Evolutionary conservation across 2,113 vertebrate species (phyloP).

Genomic region (Rhombomys opimus): DNA sequence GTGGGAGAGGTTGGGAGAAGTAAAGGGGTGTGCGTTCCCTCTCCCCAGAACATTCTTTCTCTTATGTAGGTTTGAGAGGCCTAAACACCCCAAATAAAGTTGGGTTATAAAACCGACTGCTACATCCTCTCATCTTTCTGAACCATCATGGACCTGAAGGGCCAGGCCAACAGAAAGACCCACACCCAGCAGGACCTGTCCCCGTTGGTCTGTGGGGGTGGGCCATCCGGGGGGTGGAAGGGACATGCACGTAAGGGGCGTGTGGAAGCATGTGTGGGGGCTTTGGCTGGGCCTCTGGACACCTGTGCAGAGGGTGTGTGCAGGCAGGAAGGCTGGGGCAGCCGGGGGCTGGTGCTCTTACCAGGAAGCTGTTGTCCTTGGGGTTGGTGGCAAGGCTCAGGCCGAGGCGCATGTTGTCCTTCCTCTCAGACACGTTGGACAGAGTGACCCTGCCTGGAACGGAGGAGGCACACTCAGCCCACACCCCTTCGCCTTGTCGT

Average conservation of each 20-base stretch:
- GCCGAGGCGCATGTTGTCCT: constrained; percentile 98
- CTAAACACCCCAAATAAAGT: too few relatives aligned
- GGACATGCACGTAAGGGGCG: rapidly evolving
- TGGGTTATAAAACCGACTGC: too few relatives aligned
- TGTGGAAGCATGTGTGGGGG: not conserved
- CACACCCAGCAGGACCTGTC: not conserved
- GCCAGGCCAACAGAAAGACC: too few relatives aligned
- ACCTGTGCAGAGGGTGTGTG: not conserved
- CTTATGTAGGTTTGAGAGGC: too few relatives aligned
- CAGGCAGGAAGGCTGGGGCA: not conserved
- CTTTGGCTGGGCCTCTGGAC: not conserved
- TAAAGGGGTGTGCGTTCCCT: too few relatives aligned
- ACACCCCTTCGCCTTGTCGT: rapidly evolving
- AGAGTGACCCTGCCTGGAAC: constrained; percentile 96
- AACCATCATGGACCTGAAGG: not conserved
- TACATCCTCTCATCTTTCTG: too few relatives aligned
- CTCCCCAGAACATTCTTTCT: too few relatives aligned
- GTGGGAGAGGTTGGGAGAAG: too few relatives aligned
- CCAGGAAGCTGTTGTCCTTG: constrained; percentile 97
- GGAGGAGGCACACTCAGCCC: constrained; percentile 63
- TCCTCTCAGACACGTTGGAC: constrained; percentile 97
- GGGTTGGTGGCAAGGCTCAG: constrained; percentile 96
- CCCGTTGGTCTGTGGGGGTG: not conserved
- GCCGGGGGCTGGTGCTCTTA: constrained; percentile 79
- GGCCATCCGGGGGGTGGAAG: not conserved